Base-by-base conservation (phyloP, 2,797 vertebrate genomes). In the Paratrypauchen microcephalus region DNA sequence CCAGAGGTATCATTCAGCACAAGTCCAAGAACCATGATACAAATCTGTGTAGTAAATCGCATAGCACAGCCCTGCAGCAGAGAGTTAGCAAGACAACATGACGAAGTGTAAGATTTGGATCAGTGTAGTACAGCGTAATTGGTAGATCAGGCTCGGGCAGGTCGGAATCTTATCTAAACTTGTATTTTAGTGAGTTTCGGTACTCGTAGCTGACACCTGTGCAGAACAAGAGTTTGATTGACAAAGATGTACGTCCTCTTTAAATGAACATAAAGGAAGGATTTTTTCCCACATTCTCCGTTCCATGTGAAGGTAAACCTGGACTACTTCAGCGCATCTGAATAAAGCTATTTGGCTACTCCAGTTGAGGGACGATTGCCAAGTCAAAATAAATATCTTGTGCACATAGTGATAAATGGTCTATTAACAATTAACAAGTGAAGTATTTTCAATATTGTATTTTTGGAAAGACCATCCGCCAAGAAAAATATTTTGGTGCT, bases 211-310 rank as follows among this genome's bases (percentile, higher is more conserved):
- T 72, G 78, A 79, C 62, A 74, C 64, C 57, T 21, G 57, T 61
- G 12, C 50, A 61, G 56, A 24, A 65, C 62, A 65, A 75, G 6
- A 1, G 28, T 62, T 68, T 68, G 13, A 70, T 19, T 50, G 45
- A 48, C 16, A 18, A 45, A 64, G 23, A 28, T 28, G 15, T 26
- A 47, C 2, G 23, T 48, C 16, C 65, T 56, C 73, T 71, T 60
- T 74, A 73, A 84, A 86, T 75, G 26, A 74, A 75, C 83, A 36
- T 83, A 75, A 73, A 76, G 79, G 81, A 18, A 45, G 76, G 73
- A 82, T 68, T 45, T 72, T 89, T 85, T 88, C 88, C 81, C 86
- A 93, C 87, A 85, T 85, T 69, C 65, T 15, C 83, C 77, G 77
- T 86, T 18, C 24, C 24, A 28, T 16, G 13, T 13, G 6, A 24